phyloP scores from a whole-genome alignment of 2,888 invertebrate genomes.

The Callinectes sapidus region DNA sequence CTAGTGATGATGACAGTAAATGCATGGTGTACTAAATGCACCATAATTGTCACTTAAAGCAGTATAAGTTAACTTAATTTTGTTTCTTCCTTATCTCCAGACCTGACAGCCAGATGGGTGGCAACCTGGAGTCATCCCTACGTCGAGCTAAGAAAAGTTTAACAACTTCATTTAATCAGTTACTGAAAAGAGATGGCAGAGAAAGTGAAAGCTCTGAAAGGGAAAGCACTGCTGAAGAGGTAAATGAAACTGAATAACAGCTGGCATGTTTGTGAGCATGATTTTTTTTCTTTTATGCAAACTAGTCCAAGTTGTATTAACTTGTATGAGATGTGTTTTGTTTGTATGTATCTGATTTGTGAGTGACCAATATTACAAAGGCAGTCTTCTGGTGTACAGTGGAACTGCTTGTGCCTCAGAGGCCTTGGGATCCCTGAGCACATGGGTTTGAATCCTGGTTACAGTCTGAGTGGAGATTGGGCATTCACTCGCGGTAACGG shows the following conservation, averaged over 20 bases:
- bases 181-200: constrained; percentile 69
- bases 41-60: not conserved
- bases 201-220: constrained; percentile 62
- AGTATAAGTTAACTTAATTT: not conserved
- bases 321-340: not conserved
- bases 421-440: too few species aligned
- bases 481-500: too few species aligned
- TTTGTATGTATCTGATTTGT: not conserved
- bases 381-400: too few species aligned
- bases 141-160: constrained; percentile 71
- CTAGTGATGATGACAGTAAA: not conserved
- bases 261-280: not conserved
- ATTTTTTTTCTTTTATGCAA: not conserved
- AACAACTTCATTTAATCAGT: constrained; percentile 69
- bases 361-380: too few species aligned
- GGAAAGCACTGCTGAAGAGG: constrained; percentile 52
- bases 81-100: constrained; percentile 18
- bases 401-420: too few species aligned
- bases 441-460: too few species aligned
- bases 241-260: constrained; percentile 29
- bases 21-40: not conserved
- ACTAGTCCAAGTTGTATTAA: not conserved
- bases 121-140: constrained; percentile 68
- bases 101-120: constrained; percentile 53
- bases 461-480: too few species aligned